A percentile compares a stretch with the other conserved stretches of the same genome.
phyloP scores from a whole-genome alignment of 2,888 invertebrate genomes.

The Chalcis sispes region DNA sequence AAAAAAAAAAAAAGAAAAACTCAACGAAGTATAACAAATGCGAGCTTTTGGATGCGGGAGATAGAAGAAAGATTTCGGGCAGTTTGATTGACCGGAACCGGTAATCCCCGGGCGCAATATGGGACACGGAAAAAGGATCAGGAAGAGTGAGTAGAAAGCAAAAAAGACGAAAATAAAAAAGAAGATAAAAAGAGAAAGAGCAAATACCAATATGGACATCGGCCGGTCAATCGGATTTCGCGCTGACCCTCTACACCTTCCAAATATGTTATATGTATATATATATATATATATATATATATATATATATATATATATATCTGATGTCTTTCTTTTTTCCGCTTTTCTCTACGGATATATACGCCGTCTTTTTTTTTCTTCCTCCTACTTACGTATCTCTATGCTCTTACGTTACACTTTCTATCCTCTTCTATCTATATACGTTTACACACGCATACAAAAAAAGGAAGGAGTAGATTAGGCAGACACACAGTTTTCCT shows the following conservation, averaged over 20 bases:
- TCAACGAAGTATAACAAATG: constrained; percentile 21
- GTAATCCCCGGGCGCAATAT: constrained; percentile 52
- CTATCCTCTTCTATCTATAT: neutral
- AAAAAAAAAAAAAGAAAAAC: constrained; percentile 1
- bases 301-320: constrained; percentile 16
- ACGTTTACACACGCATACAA: neutral
- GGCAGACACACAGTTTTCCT: constrained; percentile 51
- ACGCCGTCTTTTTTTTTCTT: neutral
- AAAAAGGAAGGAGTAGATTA: constrained; percentile 22
- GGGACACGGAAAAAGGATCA: constrained; percentile 54
- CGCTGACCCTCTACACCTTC: constrained; percentile 63
- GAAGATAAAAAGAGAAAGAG: constrained; percentile 22
- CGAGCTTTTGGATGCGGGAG: neutral
- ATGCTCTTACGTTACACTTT: constrained; percentile 17
- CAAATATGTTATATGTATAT: constrained; percentile 15
- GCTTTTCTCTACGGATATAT: neutral
- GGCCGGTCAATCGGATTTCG: constrained; percentile 73
- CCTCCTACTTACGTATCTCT: too few species aligned
- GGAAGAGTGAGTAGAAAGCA: constrained; percentile 52
- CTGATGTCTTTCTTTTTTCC: constrained; percentile 25
- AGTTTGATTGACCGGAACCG: constrained; percentile 53
- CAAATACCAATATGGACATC: constrained; percentile 69
- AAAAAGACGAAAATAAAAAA: constrained; percentile 21
- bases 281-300: neutral
- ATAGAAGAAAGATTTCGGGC: constrained; percentile 47